Conservation (phyloP, 1,140 invertebrate species). For the Drosophila mauritiana region DNA sequence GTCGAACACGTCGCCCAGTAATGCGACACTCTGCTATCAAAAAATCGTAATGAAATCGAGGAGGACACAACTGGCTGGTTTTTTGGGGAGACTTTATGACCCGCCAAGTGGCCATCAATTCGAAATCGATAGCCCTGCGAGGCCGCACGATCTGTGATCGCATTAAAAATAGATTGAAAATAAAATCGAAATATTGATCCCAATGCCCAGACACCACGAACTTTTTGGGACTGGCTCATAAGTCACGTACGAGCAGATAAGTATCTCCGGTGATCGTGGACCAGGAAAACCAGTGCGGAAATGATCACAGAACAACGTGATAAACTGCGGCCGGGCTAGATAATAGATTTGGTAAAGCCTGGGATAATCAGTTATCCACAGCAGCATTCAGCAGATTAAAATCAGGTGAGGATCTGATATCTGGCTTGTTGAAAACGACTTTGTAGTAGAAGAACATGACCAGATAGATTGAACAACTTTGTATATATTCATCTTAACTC, state of each 20-base stretch:
- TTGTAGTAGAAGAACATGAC: neutral
- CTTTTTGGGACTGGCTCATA: constrained; percentile 37
- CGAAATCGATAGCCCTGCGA: constrained; percentile 65
- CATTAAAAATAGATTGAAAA: constrained; percentile 63
- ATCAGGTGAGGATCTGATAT: neutral
- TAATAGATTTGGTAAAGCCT: constrained; percentile 17
- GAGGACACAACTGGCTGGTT: constrained; percentile 22
- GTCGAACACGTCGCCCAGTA: constrained; percentile 22
- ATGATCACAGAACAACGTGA: constrained; percentile 16
- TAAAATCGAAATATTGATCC: constrained; percentile 46
- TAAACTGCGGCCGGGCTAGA: constrained; percentile 17
- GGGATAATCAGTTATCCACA: constrained; percentile 20
- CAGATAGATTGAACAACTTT: neutral
- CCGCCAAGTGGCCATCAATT: constrained; percentile 68
- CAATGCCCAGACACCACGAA: constrained; percentile 38
- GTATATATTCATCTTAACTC: no score
- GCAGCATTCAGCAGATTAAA: neutral
- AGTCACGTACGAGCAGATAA: constrained; percentile 58
- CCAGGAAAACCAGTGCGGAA: constrained; percentile 5
- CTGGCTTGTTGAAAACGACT: neutral
- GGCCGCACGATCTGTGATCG: constrained; percentile 48
- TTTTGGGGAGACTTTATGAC: constrained; percentile 54
- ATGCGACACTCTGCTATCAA: constrained; percentile 28
- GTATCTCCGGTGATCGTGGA: constrained; percentile 28
- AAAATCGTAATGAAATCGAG: constrained; percentile 16